A percentile compares a stretch with the other conserved stretches of the same genome.
These are phyloP conservation scores for Rhincodon typus DNA, from an alignment of 2,797 vertebrate species.

Conservation along the genomic window DNA sequence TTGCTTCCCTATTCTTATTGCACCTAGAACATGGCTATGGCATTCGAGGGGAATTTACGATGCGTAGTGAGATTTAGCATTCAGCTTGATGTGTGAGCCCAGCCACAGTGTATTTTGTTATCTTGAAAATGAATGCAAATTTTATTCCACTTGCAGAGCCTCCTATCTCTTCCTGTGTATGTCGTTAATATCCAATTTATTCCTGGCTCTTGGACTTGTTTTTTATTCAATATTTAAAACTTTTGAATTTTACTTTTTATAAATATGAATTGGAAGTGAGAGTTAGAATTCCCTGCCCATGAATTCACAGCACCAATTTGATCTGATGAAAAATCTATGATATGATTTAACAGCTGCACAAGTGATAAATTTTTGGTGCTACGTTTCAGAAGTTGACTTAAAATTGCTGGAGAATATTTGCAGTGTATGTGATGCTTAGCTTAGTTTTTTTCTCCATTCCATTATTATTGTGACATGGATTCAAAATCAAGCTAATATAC, in stretches of 20 bases:
- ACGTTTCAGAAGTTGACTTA: neutral
- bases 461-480: too few relatives aligned
- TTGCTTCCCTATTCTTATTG: neutral
- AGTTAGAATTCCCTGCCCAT: neutral
- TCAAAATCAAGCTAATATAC: neutral
- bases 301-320: neutral
- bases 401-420: neutral
- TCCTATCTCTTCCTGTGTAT: neutral
- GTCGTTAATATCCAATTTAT: neutral
- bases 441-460: neutral
- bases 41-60: neutral
- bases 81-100: neutral
- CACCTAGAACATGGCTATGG: neutral
- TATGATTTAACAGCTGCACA: neutral
- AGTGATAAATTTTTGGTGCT: neutral
- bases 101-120: neutral
- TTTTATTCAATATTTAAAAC: neutral
- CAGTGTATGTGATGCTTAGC: neutral
- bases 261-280: neutral
- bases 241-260: neutral
- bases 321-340: neutral
- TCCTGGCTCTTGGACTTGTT: neutral
- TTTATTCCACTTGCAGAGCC: neutral
- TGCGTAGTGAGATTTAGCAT: neutral
- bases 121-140: neutral